Evolutionary conservation across 2,888 invertebrate species (phyloP), one percentile per base, ranked within the genome.

Genomic region (Zhuqinia jingwanae): DNA sequence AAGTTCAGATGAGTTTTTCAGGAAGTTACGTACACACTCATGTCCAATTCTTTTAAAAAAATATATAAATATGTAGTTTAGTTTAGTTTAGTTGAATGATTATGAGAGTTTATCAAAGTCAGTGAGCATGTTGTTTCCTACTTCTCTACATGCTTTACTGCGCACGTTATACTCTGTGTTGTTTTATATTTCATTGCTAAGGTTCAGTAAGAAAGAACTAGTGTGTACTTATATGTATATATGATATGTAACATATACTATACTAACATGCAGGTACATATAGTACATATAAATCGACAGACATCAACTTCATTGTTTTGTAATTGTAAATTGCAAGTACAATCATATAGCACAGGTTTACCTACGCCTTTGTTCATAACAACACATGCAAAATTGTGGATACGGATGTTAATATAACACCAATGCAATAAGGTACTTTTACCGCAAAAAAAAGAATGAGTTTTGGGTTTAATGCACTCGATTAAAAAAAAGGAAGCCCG

Each of bases 401-500:
- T n/a, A 50, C 50, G 50, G 50, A 50, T 50, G 50, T 50, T 50
- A 11, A 15, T 50, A 50, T 2, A 15, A 5, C 15, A 15, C 13
- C 5, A 5, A 11, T 13, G 50, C 50, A 11, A 50, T 50, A 50
- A 50, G 50, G n/a, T 50, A n/a, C n/a, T 50, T 50, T 50, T 50
- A 50, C 50, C 50, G 50, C 50, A 50, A 50, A 2, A n/a, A n/a
- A n/a, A n/a, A n/a, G n/a, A n/a, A n/a, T n/a, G 8, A 50, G 13
- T 60, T 63, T 63, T 17, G 63, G 17, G 63, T 63, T 63, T 63
- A 63, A 63, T 63, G 63, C 63, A 63, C 63, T 63, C 63, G 63
- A 13, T 60, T 25, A 25, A 25, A 60, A 10, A 13, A 17, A 50
- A 50, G n/a, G n/a, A n/a, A n/a, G n/a, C n/a, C n/a, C n/a, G n/a